Evolutionary conservation across 2,113 vertebrate species (phyloP).

Genomic region (Melanocharis versteri): DNA sequence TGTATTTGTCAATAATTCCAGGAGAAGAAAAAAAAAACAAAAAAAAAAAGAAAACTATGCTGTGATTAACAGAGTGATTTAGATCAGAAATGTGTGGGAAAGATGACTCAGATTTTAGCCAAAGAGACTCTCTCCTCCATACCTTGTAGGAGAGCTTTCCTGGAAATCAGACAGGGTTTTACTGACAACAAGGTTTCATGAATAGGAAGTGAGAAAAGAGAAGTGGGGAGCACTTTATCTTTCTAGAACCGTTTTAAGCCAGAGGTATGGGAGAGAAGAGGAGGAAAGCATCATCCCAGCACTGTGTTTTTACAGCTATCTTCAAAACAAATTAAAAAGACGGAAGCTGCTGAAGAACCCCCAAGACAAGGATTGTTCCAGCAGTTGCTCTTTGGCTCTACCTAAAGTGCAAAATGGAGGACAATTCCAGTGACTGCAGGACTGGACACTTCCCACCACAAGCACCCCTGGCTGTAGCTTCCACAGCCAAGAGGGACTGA

Average conservation of each 20-base stretch:
- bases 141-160: not conserved
- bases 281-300: not conserved
- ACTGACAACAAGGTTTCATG: not conserved
- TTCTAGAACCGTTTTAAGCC: not conserved
- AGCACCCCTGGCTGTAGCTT: fast-evolving
- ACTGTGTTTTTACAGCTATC: not conserved
- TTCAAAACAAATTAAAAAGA: not conserved
- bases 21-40: not conserved
- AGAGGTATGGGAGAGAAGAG: not conserved
- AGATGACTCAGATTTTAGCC: not conserved
- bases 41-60: not conserved
- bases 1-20: not conserved
- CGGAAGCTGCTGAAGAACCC: not conserved
- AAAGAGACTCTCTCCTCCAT: not conserved
- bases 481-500: not conserved
- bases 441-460: not conserved
- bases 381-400: not conserved
- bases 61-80: not conserved
- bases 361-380: not conserved
- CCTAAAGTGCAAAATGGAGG: not conserved
- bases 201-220: not conserved
- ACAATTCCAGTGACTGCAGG: not conserved
- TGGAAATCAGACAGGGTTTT: not conserved
- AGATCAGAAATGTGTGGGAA: not conserved
- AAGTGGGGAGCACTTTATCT: not conserved